Evolutionary conservation across 2,113 vertebrate species (phyloP).

Genomic region (Solenodon paradoxus): DNA sequence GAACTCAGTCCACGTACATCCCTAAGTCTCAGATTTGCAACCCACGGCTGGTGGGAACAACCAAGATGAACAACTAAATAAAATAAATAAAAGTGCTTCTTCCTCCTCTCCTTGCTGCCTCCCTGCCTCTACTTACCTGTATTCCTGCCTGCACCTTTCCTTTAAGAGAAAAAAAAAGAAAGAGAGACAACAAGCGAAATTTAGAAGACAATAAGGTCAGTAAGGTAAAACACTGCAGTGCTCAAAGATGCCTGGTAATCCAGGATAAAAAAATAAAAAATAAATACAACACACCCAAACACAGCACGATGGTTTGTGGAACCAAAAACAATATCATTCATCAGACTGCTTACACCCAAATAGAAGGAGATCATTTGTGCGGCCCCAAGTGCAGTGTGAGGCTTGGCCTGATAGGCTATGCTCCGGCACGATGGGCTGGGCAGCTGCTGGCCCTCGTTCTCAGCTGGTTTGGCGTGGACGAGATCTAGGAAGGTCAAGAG

Average conservation of each 20-base stretch:
- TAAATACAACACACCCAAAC: constrained; percentile 99
- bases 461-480: constrained; percentile 97
- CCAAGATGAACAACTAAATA: too few species aligned
- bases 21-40: too few species aligned
- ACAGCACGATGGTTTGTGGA: constrained; percentile 97
- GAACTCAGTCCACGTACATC: too few species aligned
- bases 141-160: too few species aligned
- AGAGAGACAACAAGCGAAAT: constrained; percentile 99
- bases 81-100: too few species aligned
- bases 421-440: constrained; percentile 97
- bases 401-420: constrained; percentile 97
- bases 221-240: constrained; percentile 99
- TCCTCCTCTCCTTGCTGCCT: too few species aligned
- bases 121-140: too few species aligned
- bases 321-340: constrained; percentile 98
- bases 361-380: constrained; percentile 98
- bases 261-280: constrained; percentile 99
- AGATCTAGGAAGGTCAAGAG: constrained; percentile 97
- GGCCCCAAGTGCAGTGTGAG: constrained; percentile 93
- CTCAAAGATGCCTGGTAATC: constrained; percentile 96
- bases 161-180: too few species aligned
- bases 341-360: constrained; percentile 98
- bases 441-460: constrained; percentile 96
- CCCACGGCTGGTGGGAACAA: too few species aligned
- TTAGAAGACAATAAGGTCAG: constrained; percentile 91